Evolutionary conservation across 1,140 invertebrate genomes (phyloP), one percentile per base, ranked within the genome.

Genomic region (Zaprionus vittiger): DNA sequence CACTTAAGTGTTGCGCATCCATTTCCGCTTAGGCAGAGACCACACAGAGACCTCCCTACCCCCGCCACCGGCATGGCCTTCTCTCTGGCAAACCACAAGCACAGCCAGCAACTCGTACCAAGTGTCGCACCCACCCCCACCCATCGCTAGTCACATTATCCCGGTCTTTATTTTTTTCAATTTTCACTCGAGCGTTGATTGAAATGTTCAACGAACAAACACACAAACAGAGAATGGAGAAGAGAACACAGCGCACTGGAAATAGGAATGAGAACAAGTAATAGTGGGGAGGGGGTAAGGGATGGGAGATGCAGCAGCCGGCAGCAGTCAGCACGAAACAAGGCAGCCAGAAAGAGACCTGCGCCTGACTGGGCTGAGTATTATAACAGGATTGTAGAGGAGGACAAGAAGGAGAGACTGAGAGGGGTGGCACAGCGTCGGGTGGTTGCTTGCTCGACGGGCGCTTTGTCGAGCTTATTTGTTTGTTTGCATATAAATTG

Each of bases 171-270:
- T 90, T 89, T 87, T 85, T 83, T 73, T 72, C 74, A 84, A 86
- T 84, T 87, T 89, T 89, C 81, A 89, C 84, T 87, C 81, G 85
- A 90, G 81, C 84, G 84, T 90, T 89, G 84, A 89, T 89, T 89
- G 84, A 89, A 89, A 89, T 89, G 84, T 90, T 89, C 81, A 81
- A 59, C 85, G 78, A 85, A 75, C 82, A 52, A 80, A 24, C 69
- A 65, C 41, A 79, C 44, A 57, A 62, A 67, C 59, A 56, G 44
- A 57, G 17, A 44, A n/a, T 22, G 34, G 4, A 64, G 24, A 38
- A 20, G 22, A 28, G 52, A 17, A 49, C 28, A 57, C 20, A 34
- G 31, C 15, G 26, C 14, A 20, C 28, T 47, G 41, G 41, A 7
- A 47, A 57, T 14, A 56, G 22, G 64, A n/a, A 24, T 20, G 38